Base-by-base conservation (phyloP, 2,797 vertebrate species). In the Delichon dasypus region DNA sequence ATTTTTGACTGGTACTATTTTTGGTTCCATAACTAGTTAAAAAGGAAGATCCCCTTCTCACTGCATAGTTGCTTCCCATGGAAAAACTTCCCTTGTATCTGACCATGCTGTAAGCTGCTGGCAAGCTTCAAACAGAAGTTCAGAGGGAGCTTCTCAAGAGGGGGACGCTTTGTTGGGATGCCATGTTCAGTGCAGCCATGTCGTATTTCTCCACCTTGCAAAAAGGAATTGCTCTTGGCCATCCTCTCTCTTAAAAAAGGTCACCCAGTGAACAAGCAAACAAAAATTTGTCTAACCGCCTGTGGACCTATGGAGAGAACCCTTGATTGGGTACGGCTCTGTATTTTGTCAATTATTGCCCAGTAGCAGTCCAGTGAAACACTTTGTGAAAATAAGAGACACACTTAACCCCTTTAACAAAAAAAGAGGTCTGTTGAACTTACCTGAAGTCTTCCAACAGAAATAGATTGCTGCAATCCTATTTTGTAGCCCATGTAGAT, bases 321-420 rank as follows among this genome's bases (percentile, higher is more conserved):
- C 2, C 3, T 42, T 62, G 19, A 4, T 32, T 30, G 16, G 42
- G 7, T 27, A 54, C 45, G 47, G 3, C 21, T 76, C 9, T 65
- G 0, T 40, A 45, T 85, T 86, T 91, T 75, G 25, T 57, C 78
- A 51, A 7, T 29, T 75, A 42, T 4, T 74, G 53, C 32, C 38
- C 12, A 9, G 26, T 32, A 80, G 50, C 8, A 40, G 26, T 38
- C 26, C 34, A 44, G 1, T 22, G 17, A 65, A 74, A 48, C 6
- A 32, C 15, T 45, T 48, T 14, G 36, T 58, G 29, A 48, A 83
- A 25, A 16, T 47, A 32, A 13, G 42, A 79, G 36, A 53, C 48
- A 17, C 0, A 1, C 71, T 83, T 70, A 76, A 66, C 16, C 1
- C 6, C 10, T 36, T 0, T 38, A 62, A 44, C 36, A 23, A 27